Evolutionary conservation across 2,888 invertebrate genomes (phyloP).

Genomic region (Drosophila infuscata): DNA sequence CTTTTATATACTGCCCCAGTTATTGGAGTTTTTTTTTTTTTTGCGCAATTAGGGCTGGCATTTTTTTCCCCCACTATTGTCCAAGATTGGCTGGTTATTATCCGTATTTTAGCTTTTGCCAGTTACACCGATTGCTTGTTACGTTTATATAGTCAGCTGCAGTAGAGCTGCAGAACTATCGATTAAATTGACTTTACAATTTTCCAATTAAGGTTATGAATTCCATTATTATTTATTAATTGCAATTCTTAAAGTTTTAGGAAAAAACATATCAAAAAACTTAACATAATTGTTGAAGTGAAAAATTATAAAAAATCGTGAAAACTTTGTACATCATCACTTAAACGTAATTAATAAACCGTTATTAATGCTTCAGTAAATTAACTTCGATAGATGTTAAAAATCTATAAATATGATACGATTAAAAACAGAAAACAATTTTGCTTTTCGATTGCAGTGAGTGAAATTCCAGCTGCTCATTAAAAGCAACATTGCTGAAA

Average conservation of each 20-base stretch:
- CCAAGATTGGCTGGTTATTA: constrained; percentile 41
- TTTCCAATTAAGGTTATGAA: not conserved
- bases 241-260: not conserved
- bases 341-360: not conserved
- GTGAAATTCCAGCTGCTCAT: constrained; percentile 37
- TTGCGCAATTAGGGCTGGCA: constrained; percentile 57
- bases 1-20: constrained; percentile 35
- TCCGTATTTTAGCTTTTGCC: constrained; percentile 26
- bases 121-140: constrained; percentile 24
- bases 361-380: not conserved
- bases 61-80: constrained; percentile 22
- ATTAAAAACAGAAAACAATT: not conserved
- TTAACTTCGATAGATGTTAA: not conserved
- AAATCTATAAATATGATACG: not conserved
- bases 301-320: not conserved
- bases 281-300: not conserved
- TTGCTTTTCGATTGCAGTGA: not conserved
- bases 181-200: not conserved
- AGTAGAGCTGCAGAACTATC: not conserved
- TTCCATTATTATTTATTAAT: not conserved
- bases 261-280: not conserved
- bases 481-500: constrained; percentile 35
- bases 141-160: not conserved
- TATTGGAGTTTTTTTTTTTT: constrained; percentile 22
- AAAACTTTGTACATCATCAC: not conserved